Percentiles rank a stretch among this genome's conserved stretches.
phyloP scores from a whole-genome alignment of 2,797 vertebrate genomes.

The Pseudochaenichthys georgianus region DNA sequence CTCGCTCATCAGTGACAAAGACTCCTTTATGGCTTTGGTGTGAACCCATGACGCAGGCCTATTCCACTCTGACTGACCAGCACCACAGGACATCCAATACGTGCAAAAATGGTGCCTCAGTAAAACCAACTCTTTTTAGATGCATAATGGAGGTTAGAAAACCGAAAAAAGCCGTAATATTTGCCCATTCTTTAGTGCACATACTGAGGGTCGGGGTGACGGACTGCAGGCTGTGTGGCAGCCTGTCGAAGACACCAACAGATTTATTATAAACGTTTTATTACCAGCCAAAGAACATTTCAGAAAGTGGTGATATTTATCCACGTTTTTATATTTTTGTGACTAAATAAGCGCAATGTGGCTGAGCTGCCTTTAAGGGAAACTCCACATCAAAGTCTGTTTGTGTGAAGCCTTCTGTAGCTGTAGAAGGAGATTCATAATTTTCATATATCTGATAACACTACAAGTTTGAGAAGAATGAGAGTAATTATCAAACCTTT shows the following conservation, averaged over 20 bases:
- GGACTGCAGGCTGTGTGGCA: constrained; percentile 46
- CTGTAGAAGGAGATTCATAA: not conserved
- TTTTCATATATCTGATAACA: not conserved
- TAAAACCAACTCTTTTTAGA: constrained; percentile 80
- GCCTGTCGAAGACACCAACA: constrained; percentile 36
- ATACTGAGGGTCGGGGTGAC: constrained; percentile 52
- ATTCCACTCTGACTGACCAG: constrained; percentile 85
- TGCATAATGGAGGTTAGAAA: constrained; percentile 68
- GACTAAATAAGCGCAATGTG: not conserved
- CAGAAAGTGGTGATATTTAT: not conserved
- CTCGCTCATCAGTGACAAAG: constrained; percentile 84
- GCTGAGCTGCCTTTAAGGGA: not conserved
- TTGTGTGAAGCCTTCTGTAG: not conserved
- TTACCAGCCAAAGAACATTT: not conserved
- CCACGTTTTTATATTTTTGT: not conserved
- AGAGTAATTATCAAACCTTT: not conserved
- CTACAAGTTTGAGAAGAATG: not conserved
- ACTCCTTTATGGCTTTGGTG: constrained; percentile 81
- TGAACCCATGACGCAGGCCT: constrained; percentile 81
- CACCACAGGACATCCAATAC: constrained; percentile 82
- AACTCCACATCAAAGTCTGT: constrained; percentile 4
- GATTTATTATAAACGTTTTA: constrained; percentile 25
- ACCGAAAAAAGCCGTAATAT: constrained; percentile 70
- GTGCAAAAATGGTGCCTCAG: constrained; percentile 76
- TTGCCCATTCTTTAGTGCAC: constrained; percentile 54